Base-by-base conservation (phyloP, 2,888 invertebrate genomes). In the Mamestra brassicae region DNA sequence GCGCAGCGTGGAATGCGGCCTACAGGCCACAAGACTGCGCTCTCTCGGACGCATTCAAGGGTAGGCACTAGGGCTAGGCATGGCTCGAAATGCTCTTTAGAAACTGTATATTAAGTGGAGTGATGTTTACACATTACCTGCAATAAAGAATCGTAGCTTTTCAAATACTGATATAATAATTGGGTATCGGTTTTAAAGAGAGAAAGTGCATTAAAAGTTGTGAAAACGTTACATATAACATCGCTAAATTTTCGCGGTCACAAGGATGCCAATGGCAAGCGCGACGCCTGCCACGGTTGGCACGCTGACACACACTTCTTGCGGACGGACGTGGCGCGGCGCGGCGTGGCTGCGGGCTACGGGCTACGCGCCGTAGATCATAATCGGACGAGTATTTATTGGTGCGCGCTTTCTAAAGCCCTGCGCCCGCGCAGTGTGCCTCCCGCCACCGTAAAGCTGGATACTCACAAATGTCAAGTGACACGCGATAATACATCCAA, bases 301-400 rank as follows among this genome's bases (percentile, higher is more conserved):
- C 58, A 68, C 74, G 78, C 66, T 77, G 45, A 54, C 47, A 75
- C 75, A 62, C 13, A 42, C 26, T 36, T 72, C 47, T 70, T 79
- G 82, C 81, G 77, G 76, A 78, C 63, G 50, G 64, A 87, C 88
- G 88, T 88, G 87, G 89, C 87, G 90, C 89, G 89, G 87, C 36
- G 52, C 50, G 50, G 45, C 45, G 45, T 7, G 52, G 8, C 52
- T 17, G 64, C 88, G 88, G 89, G 94, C 95, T 95, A 94, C 95
- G 94, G 95, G 95, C 95, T 96, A 95, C 95, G 95, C 93, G 93
- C 91, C 95, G 96, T 96, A 96, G 96, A 96, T 96, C 96, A 96
- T 95, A 95, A 96, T 96, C 96, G 92, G 94, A 94, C 93, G 92
- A 93, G 93, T 95, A 95, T 96, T 96, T 96, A 96, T 95, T 94